Base-by-base conservation (phyloP, 2,888 invertebrate genomes). In the Eledona agricola region DNA sequence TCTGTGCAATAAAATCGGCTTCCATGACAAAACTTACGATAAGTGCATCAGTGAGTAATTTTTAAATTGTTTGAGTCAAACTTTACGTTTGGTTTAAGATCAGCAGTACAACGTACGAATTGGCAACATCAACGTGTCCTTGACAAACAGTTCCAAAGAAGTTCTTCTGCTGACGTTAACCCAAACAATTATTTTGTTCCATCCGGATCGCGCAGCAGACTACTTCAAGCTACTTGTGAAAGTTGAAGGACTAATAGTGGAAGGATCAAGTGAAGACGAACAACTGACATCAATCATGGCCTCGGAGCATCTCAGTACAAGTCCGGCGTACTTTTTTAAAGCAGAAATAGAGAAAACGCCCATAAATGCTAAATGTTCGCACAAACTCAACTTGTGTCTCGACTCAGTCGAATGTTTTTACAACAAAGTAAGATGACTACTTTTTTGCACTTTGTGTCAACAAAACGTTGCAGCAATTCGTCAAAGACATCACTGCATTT, bases 341-440 rank as follows among this genome's bases (percentile, higher is more conserved):
- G 70, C 89, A 16, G 90, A 91, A 70, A 80, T 89, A 59, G 90
- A 90, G 71, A 84, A 84, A 69, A 84, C 87, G 66, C 87, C 88
- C 0, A 71, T 80, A 3, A 83, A 81, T 59, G 79, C 81, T 3
- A 83, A 85, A 50, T 86, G 85, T 12, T 86, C 87, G 65, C 57
- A 86, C 64, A 86, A 86, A 5, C 71, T 90, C 1, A 82, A 81
- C 45, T 79, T 87, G 38, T 78, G 83, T 46, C 76, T 90, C 69
- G 89, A 90, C 70, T 85, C 90, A 0, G 78, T 90, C 10, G 90
- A 91, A 75, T 76, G 89, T 29, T 81, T 87, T 6, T 91, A 91
- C 74, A 83, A 90, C 67, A 87, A 89, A 82, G 91, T 90, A 73
- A 71, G 66, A 61, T 28, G 13, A 17, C 15, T 15, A 4, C 6